Conservation (phyloP, 2,113 vertebrate genomes). For the Chloropsis hardwickii region DNA sequence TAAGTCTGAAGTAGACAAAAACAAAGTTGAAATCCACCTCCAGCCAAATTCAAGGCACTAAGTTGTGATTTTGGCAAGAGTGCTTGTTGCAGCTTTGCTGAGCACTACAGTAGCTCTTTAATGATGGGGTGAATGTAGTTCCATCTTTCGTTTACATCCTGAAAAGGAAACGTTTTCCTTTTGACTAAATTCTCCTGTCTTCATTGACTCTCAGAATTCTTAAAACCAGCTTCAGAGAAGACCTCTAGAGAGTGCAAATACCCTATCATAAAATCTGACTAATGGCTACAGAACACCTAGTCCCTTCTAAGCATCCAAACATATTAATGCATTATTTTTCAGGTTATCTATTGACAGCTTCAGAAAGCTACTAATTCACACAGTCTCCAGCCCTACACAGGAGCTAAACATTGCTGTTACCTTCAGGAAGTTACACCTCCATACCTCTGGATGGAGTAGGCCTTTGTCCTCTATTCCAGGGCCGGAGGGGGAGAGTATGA, state of each 20-base stretch:
- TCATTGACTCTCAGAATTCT: neutral
- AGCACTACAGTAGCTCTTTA: neutral
- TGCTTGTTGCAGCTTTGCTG: neutral
- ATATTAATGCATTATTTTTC: neutral
- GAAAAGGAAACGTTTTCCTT: neutral
- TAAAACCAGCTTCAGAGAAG: neutral
- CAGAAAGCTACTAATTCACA: neutral
- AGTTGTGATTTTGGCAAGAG: neutral
- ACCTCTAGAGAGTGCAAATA: neutral
- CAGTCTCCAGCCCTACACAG: neutral
- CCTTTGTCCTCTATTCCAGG: neutral
- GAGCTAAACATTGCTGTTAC: neutral
- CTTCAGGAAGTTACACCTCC: neutral
- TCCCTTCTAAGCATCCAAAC: neutral
- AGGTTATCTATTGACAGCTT: neutral
- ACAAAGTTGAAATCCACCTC: constrained; percentile 24
- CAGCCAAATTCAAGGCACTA: neutral
- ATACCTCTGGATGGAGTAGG: neutral
- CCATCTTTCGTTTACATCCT: neutral
- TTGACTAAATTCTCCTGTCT: neutral
- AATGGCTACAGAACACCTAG: neutral
- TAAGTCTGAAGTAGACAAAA: constrained; percentile 5
- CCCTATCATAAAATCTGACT: neutral
- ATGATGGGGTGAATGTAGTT: neutral
- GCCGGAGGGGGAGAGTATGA: neutral